A percentile compares a stretch with the other conserved stretches of the same genome.
Conservation (phyloP, 37 sponge, comb jelly and placozoan species). For the Bolinopsis microptera region DNA sequence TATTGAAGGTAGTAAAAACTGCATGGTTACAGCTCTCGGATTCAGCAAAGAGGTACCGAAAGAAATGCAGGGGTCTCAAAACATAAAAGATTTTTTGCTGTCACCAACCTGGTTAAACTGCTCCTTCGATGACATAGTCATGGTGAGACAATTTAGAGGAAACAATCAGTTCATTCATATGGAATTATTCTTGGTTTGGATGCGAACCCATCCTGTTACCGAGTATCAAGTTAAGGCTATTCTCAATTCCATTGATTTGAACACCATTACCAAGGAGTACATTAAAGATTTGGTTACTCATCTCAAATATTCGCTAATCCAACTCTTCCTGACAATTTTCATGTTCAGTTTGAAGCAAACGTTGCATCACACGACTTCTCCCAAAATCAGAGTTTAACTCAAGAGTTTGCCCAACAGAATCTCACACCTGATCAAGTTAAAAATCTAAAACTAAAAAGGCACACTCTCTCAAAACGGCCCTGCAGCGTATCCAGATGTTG, state of each 20-base stretch:
- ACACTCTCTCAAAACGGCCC: neutral
- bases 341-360: neutral
- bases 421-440: neutral
- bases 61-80: neutral
- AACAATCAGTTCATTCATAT: neutral
- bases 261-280: neutral
- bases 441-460: neutral
- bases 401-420: neutral
- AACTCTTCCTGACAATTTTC: neutral
- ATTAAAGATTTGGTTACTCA: neutral
- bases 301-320: neutral
- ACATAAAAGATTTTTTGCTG: neutral
- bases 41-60: conserved; percentile 13
- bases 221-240: neutral
- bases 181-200: neutral
- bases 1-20: neutral
- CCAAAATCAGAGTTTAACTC: neutral
- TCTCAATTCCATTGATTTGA: neutral
- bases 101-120: neutral
- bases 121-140: neutral
- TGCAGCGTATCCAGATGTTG: neutral
- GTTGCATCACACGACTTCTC: neutral
- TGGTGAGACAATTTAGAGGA: neutral
- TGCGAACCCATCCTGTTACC: neutral
- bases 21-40: neutral